A percentile compares a stretch with the other conserved stretches of the same genome.
phyloP scores from a whole-genome alignment of 2,113 vertebrate species.

The Alouatta palliata region DNA sequence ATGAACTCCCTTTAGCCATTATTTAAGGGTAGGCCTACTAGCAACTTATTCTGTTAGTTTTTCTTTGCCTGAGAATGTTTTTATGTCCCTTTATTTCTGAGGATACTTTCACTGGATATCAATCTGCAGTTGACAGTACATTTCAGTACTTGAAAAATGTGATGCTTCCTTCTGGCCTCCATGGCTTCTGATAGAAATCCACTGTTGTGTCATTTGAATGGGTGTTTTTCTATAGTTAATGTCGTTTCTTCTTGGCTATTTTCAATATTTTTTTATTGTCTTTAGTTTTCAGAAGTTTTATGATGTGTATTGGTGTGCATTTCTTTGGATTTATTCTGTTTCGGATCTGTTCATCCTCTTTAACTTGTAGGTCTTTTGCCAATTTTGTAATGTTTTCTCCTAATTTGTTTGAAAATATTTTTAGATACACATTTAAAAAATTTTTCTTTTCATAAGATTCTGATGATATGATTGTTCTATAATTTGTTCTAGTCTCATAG shows the following conservation, averaged over 20 bases:
- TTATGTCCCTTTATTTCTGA: not conserved
- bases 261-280: not conserved
- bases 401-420: not conserved
- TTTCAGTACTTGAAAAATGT: not conserved
- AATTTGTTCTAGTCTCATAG: not conserved
- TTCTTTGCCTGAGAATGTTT: not conserved
- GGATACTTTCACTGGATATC: not conserved
- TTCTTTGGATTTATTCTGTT: not conserved
- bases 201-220: not conserved
- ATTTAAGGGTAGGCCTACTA: not conserved
- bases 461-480: not conserved
- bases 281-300: not conserved
- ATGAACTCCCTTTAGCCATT: not conserved
- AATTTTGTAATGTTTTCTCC: slow-evolving; percentile 7
- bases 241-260: not conserved
- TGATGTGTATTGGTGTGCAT: not conserved
- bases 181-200: not conserved
- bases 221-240: not conserved
- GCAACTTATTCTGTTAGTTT: not conserved
- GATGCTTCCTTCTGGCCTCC: not conserved
- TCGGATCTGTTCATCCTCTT: not conserved
- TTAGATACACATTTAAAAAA: not conserved
- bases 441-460: not conserved
- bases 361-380: not conserved
- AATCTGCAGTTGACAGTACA: not conserved